Conservation (phyloP, 2,113 vertebrate species). For the Phrynocephalus versicolor region DNA sequence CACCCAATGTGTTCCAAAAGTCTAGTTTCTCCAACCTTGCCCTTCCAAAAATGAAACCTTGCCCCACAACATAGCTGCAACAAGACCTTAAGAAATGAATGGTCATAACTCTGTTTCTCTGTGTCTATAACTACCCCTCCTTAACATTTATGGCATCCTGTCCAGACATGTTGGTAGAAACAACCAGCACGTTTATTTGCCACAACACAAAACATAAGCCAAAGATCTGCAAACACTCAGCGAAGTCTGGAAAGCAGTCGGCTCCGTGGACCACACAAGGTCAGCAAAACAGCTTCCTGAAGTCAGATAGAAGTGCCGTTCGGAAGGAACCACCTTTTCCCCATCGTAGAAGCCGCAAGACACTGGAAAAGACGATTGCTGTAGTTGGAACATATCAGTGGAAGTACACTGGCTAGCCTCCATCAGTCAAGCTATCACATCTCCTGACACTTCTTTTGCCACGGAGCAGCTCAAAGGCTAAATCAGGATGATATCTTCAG, state of each 20-base stretch:
- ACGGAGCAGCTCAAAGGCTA: conserved; percentile 15
- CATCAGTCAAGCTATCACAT: conserved; percentile 22
- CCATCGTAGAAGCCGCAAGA: neutral
- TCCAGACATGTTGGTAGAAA: neutral
- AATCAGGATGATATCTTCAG: conserved; percentile 28
- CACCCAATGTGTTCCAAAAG: too few species aligned
- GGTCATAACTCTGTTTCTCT: too few species aligned
- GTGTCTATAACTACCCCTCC: neutral
- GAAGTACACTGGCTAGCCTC: fast-evolving
- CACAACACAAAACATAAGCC: neutral
- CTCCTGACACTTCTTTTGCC: conserved; percentile 14
- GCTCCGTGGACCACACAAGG: neutral
- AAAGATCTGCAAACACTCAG: neutral
- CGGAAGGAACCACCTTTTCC: neutral
- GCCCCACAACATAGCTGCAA: too few species aligned
- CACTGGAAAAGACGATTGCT: neutral
- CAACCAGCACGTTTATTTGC: neutral
- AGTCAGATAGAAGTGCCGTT: neutral
- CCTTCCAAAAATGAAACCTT: too few species aligned
- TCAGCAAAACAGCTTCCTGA: neutral
- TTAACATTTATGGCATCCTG: neutral
- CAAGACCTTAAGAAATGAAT: too few species aligned
- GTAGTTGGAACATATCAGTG: neutral
- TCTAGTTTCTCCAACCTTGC: too few species aligned
- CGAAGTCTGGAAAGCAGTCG: neutral